Evolutionary conservation across 1,140 invertebrate genomes (phyloP), one percentile per base, ranked within the genome.

Genomic region (Anoplophora glabripennis): DNA sequence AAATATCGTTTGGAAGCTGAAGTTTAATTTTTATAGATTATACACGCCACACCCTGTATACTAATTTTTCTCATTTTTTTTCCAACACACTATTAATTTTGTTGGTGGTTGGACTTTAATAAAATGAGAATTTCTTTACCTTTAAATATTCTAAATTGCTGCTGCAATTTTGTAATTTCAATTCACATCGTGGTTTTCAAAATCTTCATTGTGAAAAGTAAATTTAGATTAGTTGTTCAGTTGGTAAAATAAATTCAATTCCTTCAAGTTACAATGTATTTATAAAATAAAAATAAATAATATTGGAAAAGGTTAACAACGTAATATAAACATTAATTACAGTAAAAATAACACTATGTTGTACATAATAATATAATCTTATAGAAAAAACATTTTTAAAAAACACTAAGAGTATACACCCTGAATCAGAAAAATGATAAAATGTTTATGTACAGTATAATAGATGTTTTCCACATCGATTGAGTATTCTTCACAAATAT

Each of bases 201-300:
- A n/a, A 5, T 28, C 21, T 28, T 28, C 21, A 28, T 28, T 28
- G 21, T 3, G 21, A 28, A 28, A 28, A 28, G 21, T 28, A 28
- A 28, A 28, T 28, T 5, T 3, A 5, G 5, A 28, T 28, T 28
- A 28, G 21, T 28, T 28, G 5, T 3, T n/a, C 2, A 28, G 21
- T 28, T 28, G 21, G 21, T 28, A 28, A 28, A 28, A 28, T 28
- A 28, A 58, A 36, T 8, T 33, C 11, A 33, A 38, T 7, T 34
- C 15, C 35, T 53, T 17, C 21, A 41, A 28, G 21, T 53, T 51
- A 40, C 46, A 48, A 18, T 62, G 48, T 62, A 58, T 53, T 54
- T 62, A 53, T 47, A 58, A 62, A 62, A 57, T 61, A 57, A 57
- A 61, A 61, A 56, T 54, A 61, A 62, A 44, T 44, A 62, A 46